These are phyloP conservation scores for Tokudaia tokunoshimensis DNA, from an alignment of 2,797 vertebrate species.

Conservation along the genomic window DNA sequence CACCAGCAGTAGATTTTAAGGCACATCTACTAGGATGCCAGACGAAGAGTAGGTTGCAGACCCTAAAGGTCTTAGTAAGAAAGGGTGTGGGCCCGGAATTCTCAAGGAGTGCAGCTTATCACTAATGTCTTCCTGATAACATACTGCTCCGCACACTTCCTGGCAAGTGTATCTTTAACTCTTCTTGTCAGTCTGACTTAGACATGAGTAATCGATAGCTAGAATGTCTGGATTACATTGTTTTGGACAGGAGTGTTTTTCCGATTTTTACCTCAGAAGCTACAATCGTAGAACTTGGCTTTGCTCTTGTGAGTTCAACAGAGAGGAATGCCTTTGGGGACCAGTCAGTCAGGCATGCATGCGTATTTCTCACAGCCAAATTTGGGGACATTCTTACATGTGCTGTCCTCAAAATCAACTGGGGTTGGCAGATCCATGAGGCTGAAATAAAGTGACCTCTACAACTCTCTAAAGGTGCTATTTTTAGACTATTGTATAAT, in stretches of 20 bases:
- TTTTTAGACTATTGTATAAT: conserved; percentile 77
- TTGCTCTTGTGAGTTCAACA: conserved; percentile 76
- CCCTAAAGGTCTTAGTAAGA: background rate
- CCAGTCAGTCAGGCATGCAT: conserved; percentile 21
- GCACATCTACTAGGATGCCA: background rate
- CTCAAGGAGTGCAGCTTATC: background rate
- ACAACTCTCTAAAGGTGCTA: conserved; percentile 78
- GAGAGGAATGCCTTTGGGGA: conserved; percentile 77
- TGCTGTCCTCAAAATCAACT: conserved; percentile 53
- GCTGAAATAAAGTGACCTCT: conserved; percentile 76
- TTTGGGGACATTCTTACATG: background rate
- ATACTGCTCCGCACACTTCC: background rate
- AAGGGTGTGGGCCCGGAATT: background rate
- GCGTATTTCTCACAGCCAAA: conserved; percentile 10
- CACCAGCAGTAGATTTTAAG: background rate
- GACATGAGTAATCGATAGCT: background rate
- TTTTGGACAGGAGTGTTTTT: conserved; percentile 66
- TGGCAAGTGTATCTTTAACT: background rate
- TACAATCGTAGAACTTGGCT: conserved; percentile 70
- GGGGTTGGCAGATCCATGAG: conserved; percentile 65
- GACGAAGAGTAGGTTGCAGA: background rate
- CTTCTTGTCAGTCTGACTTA: background rate
- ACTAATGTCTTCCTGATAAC: conserved; percentile 45
- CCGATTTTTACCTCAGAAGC: conserved; percentile 78
- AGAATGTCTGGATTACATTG: background rate